Evolutionary conservation across 1,140 invertebrate species (phyloP).

Genomic region (Anagrus nilaparvatae): DNA sequence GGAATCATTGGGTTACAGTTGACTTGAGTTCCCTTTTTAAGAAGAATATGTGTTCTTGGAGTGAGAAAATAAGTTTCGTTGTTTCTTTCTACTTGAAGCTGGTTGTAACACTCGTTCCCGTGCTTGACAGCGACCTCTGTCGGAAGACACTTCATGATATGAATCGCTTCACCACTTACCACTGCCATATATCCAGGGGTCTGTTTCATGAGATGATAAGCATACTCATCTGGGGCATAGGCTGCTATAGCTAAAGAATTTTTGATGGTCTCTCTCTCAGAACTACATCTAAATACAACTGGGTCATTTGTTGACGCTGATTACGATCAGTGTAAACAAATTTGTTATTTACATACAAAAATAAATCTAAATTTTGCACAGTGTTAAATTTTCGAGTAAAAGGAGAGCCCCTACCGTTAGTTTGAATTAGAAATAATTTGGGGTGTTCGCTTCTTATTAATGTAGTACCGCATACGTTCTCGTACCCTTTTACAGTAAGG

Average conservation of each 20-base stretch:
- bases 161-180: constrained; percentile 12
- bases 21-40: constrained; percentile 4
- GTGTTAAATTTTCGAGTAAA: too few relatives aligned
- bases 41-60: constrained; percentile 15
- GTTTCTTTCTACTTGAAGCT: constrained; percentile 10
- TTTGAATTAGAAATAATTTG: constrained; percentile 18
- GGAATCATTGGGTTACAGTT: constrained; percentile 12
- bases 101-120: constrained; percentile 14
- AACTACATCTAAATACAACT: constrained; percentile 8
- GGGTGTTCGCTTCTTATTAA: constrained; percentile 18
- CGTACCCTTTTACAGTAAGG: background rate
- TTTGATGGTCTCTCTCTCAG: constrained; percentile 5
- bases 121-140: constrained; percentile 6
- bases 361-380: too few relatives aligned
- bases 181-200: constrained; percentile 19
- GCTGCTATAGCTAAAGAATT: constrained; percentile 15
- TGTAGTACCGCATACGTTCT: constrained; percentile 11
- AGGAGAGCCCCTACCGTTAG: background rate
- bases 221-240: constrained; percentile 15
- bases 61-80: constrained; percentile 14
- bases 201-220: constrained; percentile 16
- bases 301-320: background rate
- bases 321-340: background rate
- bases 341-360: too few relatives aligned
- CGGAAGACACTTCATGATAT: constrained; percentile 16